Evolutionary conservation across 2,113 vertebrate species (phyloP).

Genomic region (Elanoides forficatus): DNA sequence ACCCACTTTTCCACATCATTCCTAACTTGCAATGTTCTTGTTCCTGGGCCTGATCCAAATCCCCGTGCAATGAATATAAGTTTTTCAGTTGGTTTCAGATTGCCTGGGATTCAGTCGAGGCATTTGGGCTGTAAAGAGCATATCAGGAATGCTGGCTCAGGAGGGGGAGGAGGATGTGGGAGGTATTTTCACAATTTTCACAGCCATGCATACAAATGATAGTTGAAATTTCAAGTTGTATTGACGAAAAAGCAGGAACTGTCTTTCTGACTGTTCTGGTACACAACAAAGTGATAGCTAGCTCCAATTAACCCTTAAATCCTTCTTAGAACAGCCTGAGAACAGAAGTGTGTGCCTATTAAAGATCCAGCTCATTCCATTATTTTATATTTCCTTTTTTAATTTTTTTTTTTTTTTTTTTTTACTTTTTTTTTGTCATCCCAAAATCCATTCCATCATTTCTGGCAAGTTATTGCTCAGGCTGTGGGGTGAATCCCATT

Average conservation of each 20-base stretch:
- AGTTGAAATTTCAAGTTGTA: background rate
- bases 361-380: background rate
- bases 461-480: background rate
- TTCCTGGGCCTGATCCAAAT: constrained; percentile 38
- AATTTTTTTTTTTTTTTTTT: no score
- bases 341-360: background rate
- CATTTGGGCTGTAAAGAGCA: constrained; percentile 22
- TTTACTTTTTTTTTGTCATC: background rate
- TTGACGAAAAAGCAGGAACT: background rate
- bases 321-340: background rate
- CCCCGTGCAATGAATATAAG: background rate
- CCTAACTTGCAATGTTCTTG: constrained; percentile 41
- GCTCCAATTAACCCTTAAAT: background rate
- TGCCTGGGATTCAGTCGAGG: background rate
- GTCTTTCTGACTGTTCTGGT: background rate
- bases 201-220: background rate
- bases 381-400: background rate
- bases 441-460: background rate
- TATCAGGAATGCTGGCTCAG: constrained; percentile 10
- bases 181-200: constrained; percentile 5
- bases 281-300: background rate
- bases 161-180: background rate
- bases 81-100: constrained; percentile 38
- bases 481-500: background rate
- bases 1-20: constrained; percentile 40